Percentiles rank a stretch among this genome's conserved stretches.
These are phyloP conservation scores for Colletes gigas DNA, from an alignment of 1,140 invertebrate genomes.

Conservation along the genomic window DNA sequence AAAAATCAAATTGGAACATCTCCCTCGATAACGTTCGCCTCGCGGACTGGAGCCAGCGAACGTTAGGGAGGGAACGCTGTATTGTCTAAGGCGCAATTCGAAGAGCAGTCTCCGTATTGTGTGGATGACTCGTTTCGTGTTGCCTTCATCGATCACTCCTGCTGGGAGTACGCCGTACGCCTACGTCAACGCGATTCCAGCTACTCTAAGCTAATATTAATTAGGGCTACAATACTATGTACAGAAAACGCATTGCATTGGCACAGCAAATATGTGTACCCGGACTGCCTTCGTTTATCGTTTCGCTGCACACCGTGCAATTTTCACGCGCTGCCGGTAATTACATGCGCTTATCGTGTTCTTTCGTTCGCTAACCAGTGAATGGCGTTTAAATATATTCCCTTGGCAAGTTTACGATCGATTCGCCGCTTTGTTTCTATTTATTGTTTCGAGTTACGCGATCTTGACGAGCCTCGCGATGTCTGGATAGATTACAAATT, in stretches of 20 bases:
- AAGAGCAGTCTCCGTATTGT: neutral
- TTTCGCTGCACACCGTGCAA: conserved; percentile 8
- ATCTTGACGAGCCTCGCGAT: no score
- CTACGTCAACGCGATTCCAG: conserved; percentile 51
- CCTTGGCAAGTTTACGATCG: no score
- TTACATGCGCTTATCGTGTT: neutral
- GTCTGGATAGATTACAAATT: no score
- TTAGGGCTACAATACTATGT: conserved; percentile 66
- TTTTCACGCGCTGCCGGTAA: neutral
- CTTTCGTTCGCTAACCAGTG: neutral
- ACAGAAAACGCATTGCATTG: conserved; percentile 71
- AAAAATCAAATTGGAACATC: no score
- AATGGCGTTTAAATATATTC: no score
- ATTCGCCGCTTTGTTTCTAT: no score
- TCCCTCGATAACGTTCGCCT: no score
- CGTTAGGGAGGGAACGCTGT: no score
- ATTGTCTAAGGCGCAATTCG: no score
- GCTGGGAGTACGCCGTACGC: conserved; percentile 15
- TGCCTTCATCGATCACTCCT: conserved; percentile 46
- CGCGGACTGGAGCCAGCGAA: no score
- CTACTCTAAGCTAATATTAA: conserved; percentile 57
- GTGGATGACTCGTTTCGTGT: conserved; percentile 34
- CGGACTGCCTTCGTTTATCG: conserved; percentile 57
- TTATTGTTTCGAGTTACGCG: no score
- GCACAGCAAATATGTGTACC: conserved; percentile 67